A percentile compares a stretch with the other conserved stretches of the same genome.
phyloP scores from a whole-genome alignment of 1,140 invertebrate genomes.

The Spodoptera litura region DNA sequence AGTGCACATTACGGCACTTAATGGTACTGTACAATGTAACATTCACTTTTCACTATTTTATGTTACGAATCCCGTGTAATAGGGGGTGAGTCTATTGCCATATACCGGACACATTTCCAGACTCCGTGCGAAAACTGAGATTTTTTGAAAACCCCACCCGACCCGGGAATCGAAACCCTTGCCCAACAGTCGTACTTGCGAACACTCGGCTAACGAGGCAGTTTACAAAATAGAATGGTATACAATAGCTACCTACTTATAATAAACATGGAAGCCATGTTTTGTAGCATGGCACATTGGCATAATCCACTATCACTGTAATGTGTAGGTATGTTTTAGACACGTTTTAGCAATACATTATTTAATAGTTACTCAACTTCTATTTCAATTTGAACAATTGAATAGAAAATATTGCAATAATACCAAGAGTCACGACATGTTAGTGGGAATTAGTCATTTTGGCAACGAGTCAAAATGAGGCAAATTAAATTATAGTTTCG shows the following conservation, averaged over 20 bases:
- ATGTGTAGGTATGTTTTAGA: not conserved
- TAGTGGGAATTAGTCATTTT: conserved; percentile 79
- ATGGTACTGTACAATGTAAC: too few species aligned
- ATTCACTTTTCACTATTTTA: too few species aligned
- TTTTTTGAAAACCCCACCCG: too few species aligned
- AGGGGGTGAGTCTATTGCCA: too few species aligned
- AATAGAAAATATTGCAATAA: conserved; percentile 69
- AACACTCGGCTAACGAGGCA: too few species aligned
- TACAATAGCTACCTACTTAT: not conserved
- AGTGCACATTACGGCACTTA: too few species aligned
- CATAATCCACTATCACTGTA: not conserved
- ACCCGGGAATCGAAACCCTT: too few species aligned
- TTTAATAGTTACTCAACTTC: conserved; percentile 60
- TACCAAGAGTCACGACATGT: conserved; percentile 69
- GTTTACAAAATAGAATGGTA: too few species aligned
- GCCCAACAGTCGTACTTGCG: too few species aligned
- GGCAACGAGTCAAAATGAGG: conserved; percentile 75
- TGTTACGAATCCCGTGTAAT: too few species aligned
- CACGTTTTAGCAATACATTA: conserved; percentile 5
- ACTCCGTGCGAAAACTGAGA: too few species aligned
- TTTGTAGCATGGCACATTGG: not conserved
- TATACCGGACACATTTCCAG: too few species aligned
- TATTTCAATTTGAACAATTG: conserved; percentile 65
- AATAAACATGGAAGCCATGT: not conserved
- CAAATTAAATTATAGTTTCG: conserved; percentile 75